Evolutionary conservation across 2,113 vertebrate species (phyloP), one percentile per base, ranked within the genome.

Genomic region (Mormyrus lacerda): DNA sequence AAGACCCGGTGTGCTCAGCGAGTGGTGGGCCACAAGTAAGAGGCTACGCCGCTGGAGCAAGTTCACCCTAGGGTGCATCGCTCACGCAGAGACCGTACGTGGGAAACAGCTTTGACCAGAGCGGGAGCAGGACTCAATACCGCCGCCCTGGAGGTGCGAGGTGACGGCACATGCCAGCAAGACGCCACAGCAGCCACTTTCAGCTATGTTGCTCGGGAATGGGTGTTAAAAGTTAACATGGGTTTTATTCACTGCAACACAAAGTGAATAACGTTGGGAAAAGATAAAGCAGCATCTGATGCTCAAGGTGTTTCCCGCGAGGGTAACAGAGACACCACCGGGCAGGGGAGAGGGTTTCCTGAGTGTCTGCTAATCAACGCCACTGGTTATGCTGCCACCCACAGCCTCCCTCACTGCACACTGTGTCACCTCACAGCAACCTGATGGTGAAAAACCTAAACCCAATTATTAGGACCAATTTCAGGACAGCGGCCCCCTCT

Each of bases 401-500:
- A 42, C 73, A 76, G 73, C 13, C 73, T 84, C 21, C 19, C 82
- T 84, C 82, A 13, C 82, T 84, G 82, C 19, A 42, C 42, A 82
- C 61, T 44, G 76, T 3, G 19, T 84, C 82, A 84, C 19, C 15
- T 84, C 73, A 6, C 5, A n/a, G 19, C 15, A 82, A 82, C 76
- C 42, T n/a, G 24, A 84, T 44, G 39, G 82, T n/a, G 24, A 47
- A 84, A 76, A 47, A 84, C 19, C 24, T 45, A 61, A 11, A 61
- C 45, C 13, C 50, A 27, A 10, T 31, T 15, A 53, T 31, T 8
- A 48, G 61, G 11, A 35, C 11, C n/a, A 50, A 65, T 24, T 8
- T 47, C 6, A 76, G 65, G 42, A 87, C 21, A 24, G 19, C 69
- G 35, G 45, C 89, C 10, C 89, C 89, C 89, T 79, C 89, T 87